A percentile compares a stretch with the other conserved stretches of the same genome.
Evolutionary conservation across 2,113 vertebrate genomes (phyloP).

Genomic region (Festucalex cinctus): DNA sequence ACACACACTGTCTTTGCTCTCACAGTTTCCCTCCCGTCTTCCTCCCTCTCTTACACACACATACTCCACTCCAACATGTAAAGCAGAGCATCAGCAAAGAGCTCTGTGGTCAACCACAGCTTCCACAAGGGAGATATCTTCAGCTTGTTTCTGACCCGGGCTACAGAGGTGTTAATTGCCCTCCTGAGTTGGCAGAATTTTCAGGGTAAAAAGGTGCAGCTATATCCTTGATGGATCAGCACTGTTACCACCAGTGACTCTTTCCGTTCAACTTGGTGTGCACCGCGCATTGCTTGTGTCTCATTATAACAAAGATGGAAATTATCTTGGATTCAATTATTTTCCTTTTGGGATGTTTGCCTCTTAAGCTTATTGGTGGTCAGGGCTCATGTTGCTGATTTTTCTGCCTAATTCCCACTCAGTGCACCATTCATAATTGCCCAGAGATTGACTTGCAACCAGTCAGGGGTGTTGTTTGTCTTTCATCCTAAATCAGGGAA

Average conservation of each 20-base stretch:
- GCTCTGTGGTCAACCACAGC: conserved; percentile 48
- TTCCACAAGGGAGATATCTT: conserved; percentile 78
- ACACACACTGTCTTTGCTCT: neutral
- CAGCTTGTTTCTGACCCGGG: conserved; percentile 79
- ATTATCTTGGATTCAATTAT: neutral
- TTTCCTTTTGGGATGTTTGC: neutral
- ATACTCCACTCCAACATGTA: conserved; percentile 16
- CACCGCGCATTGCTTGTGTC: conserved; percentile 80
- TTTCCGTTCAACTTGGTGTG: conserved; percentile 77
- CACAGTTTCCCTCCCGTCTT: conserved; percentile 9
- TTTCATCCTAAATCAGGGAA: neutral
- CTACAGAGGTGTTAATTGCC: conserved; percentile 86
- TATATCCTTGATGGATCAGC: conserved; percentile 91
- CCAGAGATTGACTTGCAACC: neutral
- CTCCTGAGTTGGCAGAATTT: conserved; percentile 83
- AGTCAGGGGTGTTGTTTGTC: neutral
- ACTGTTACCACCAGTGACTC: conserved; percentile 84
- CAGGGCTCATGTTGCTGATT: neutral
- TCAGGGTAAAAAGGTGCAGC: conserved; percentile 80
- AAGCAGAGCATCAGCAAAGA: conserved; percentile 62
- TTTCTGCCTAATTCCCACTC: neutral
- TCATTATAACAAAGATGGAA: conserved; percentile 71
- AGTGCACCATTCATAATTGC: neutral
- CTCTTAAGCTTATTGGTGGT: neutral
- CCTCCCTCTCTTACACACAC: conserved; percentile 12